Percentiles rank a stretch among this genome's conserved stretches.
phyloP scores from a whole-genome alignment of 2,113 vertebrate genomes.

The Accipiter virgatus region DNA sequence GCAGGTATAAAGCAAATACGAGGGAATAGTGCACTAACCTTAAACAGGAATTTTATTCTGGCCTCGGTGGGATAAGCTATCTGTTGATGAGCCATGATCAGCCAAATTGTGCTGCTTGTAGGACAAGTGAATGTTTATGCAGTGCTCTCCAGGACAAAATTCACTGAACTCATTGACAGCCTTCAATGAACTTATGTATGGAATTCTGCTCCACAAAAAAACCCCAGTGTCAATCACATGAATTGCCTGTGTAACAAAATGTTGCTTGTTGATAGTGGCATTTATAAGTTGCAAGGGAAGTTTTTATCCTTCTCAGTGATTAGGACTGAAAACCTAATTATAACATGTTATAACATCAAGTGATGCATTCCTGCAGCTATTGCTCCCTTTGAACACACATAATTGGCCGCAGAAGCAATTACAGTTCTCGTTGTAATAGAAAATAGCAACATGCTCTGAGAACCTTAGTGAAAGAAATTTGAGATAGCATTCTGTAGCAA shows the following conservation, averaged over 20 bases:
- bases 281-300: not conserved
- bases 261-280: not conserved
- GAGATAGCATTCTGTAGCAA: not conserved
- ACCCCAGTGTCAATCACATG: not conserved
- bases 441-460: not conserved
- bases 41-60: not conserved
- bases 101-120: not conserved
- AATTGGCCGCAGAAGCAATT: conserved; percentile 41
- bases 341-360: not conserved
- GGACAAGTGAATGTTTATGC: not conserved
- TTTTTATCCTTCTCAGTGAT: conserved; percentile 15
- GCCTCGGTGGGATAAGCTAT: accelerated
- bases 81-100: not conserved
- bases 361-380: conserved; percentile 24
- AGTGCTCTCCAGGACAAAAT: not conserved
- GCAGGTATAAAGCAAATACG: not conserved
- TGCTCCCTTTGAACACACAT: not conserved
- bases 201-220: not conserved
- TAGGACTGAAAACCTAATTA: conserved; percentile 40
- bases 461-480: not conserved
- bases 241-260: not conserved
- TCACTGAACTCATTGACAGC: not conserved
- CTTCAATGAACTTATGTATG: not conserved
- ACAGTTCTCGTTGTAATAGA: not conserved
- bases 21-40: not conserved